phyloP scores from a whole-genome alignment of 2,113 vertebrate genomes.

The Cebus imitator region DNA sequence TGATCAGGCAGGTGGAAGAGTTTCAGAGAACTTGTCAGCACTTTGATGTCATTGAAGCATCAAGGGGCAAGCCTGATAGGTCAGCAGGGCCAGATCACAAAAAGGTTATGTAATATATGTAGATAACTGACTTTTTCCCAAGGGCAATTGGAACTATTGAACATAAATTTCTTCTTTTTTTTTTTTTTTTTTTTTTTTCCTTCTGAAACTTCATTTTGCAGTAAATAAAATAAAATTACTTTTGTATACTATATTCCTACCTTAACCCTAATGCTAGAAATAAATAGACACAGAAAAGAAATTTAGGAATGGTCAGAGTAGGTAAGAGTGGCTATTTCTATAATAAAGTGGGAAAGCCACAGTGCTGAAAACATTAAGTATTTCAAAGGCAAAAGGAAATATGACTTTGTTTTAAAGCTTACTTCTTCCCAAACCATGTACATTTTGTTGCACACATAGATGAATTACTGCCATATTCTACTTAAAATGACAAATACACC shows the following conservation, averaged over 20 bases:
- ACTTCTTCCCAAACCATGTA: slow-evolving; percentile 19
- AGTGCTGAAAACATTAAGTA: not conserved
- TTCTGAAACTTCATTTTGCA: not conserved
- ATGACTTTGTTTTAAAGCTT: slow-evolving; percentile 27
- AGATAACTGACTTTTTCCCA: not conserved
- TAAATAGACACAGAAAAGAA: not conserved
- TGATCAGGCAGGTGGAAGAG: not conserved
- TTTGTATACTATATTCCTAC: not conserved
- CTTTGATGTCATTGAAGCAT: not conserved
- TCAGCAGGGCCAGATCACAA: not conserved
- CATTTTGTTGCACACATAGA: not conserved
- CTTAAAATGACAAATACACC: not conserved
- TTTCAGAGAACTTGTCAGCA: not conserved
- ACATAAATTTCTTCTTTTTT: accelerated
- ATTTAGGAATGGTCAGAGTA: not conserved
- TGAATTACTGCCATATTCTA: not conserved
- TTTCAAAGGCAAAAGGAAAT: slow-evolving; percentile 32
- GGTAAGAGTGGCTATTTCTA: not conserved
- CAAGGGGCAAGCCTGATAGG: not conserved
- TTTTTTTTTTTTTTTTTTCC: not conserved
- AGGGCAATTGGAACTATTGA: not conserved
- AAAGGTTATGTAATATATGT: not conserved
- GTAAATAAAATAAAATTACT: not conserved
- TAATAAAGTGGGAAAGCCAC: not conserved
- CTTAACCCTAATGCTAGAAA: not conserved